Evolutionary conservation across 2,888 invertebrate species (phyloP).

Genomic region (Erebia aethiops): DNA sequence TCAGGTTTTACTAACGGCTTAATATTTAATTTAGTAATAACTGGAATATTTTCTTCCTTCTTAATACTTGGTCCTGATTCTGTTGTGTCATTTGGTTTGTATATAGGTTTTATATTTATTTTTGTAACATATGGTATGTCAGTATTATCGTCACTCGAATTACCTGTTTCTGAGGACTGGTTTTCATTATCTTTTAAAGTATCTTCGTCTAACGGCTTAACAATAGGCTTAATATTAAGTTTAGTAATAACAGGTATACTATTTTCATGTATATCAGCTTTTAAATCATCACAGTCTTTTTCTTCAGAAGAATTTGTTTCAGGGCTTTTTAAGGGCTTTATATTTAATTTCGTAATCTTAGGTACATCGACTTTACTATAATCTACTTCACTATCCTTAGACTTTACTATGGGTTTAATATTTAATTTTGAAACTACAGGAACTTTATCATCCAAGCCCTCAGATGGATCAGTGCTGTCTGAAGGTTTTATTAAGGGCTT

Average conservation of each 20-base stretch:
- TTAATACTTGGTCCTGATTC: slow-evolving; percentile 52
- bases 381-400: slow-evolving; percentile 75
- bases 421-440: slow-evolving; percentile 81
- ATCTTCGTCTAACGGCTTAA: slow-evolving; percentile 74
- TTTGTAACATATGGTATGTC: slow-evolving; percentile 80
- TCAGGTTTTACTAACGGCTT: slow-evolving; percentile 73
- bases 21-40: slow-evolving; percentile 72
- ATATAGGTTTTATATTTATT: slow-evolving; percentile 83
- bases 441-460: slow-evolving; percentile 67
- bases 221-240: slow-evolving; percentile 82
- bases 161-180: slow-evolving; percentile 75
- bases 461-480: slow-evolving; percentile 60
- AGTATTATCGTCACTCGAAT: slow-evolving; percentile 75
- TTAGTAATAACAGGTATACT: slow-evolving; percentile 78
- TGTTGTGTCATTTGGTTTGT: slow-evolving; percentile 63
- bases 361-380: slow-evolving; percentile 74
- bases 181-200: slow-evolving; percentile 70
- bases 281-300: slow-evolving; percentile 76
- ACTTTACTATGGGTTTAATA: slow-evolving; percentile 79
- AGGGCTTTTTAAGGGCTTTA: slow-evolving; percentile 79
- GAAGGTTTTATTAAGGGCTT: slow-evolving; percentile 76
- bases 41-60: slow-evolving; percentile 64
- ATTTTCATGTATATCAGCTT: slow-evolving; percentile 66
- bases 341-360: slow-evolving; percentile 80
- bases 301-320: slow-evolving; percentile 68